Evolutionary conservation across 1,140 invertebrate genomes (phyloP), one percentile per base, ranked within the genome.

Genomic region (Anadara kagoshimensis): DNA sequence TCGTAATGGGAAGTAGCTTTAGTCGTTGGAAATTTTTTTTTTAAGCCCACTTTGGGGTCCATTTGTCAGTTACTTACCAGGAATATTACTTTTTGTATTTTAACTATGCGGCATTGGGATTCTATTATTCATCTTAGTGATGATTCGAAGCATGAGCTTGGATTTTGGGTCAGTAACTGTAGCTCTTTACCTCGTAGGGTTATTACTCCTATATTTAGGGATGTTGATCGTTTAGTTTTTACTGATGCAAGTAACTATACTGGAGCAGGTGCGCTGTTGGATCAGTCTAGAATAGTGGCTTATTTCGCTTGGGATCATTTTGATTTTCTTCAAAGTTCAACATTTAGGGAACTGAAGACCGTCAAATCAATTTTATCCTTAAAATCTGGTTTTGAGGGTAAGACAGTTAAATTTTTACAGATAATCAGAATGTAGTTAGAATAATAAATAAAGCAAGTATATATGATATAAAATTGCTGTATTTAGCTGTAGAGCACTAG

Each of bases 361-460:
- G n/a, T n/a, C n/a, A n/a, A n/a, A n/a, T n/a, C 22, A 20, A 7
- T 63, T 16, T 3, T 18, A 14, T 63, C 45, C 49, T 63, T 49
- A 26, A 10, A 1, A 10, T 10, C 43, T 3, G 4, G 22, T 20
- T 61, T 61, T 7, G 8, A 14, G 5, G 26, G 49, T 47, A n/a
- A 45, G 24, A 22, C 57, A n/a, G 61, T 71, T 22, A 76, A 76
- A 49, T 69, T 11, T 75, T 51, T 45, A 76, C 64, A n/a, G 74
- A 72, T 44, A 76, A 68, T 71, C 44, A 75, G 47, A 70, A 58
- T 66, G n/a, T n/a, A n/a, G n/a, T n/a, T n/a, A n/a, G n/a, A n/a
- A n/a, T n/a, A n/a, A n/a, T n/a, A n/a, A n/a, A 62, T 70, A 2
- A 63, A 70, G 11, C 58, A 16, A 26, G 70, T 75, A 26, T 62